Percentiles rank a stretch among this genome's conserved stretches.
Conservation (phyloP, 2,888 invertebrate species). For the Caenorhabditis sulstoni region DNA sequence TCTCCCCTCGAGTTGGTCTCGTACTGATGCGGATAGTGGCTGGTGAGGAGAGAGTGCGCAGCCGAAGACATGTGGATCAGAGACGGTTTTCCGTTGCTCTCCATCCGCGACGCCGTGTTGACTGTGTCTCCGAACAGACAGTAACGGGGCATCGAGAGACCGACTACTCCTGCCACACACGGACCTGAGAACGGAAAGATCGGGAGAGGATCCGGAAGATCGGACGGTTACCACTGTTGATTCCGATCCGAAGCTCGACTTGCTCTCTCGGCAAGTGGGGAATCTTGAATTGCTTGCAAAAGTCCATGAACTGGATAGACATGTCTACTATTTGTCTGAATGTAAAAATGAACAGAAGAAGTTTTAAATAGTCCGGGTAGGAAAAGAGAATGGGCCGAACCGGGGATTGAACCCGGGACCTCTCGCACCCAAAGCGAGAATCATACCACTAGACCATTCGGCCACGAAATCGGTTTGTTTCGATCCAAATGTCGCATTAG, state of each 20-base stretch:
- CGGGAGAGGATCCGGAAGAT: conserved; percentile 56
- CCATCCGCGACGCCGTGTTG: conserved; percentile 78
- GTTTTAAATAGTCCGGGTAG: conserved; percentile 80
- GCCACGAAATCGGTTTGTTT: conserved; percentile 36
- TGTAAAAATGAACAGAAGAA: too few species aligned
- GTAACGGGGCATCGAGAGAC: conserved; percentile 76
- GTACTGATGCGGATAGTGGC: conserved; percentile 70
- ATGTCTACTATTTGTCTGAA: conserved; percentile 71
- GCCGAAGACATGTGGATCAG: conserved; percentile 74
- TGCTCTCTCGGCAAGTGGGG: conserved; percentile 74
- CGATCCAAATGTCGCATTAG: not conserved
- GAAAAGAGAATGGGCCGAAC: conserved; percentile 58
- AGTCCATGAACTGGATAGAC: conserved; percentile 70
- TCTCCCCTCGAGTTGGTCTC: conserved; percentile 74
- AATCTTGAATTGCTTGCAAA: conserved; percentile 66
- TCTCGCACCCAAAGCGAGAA: conserved; percentile 81
- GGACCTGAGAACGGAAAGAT: too few species aligned
- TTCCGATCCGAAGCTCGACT: conserved; percentile 75
- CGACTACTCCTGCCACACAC: conserved; percentile 73
- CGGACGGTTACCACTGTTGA: conserved; percentile 71
- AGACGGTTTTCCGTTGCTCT: conserved; percentile 73
- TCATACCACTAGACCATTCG: conserved; percentile 81
- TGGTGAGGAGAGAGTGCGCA: conserved; percentile 67
- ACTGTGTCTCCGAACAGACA: conserved; percentile 78
- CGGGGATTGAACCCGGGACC: conserved; percentile 80